A percentile compares a stretch with the other conserved stretches of the same genome.
phyloP scores from a whole-genome alignment of 1,140 invertebrate genomes.

The Drosophila seguyi region DNA sequence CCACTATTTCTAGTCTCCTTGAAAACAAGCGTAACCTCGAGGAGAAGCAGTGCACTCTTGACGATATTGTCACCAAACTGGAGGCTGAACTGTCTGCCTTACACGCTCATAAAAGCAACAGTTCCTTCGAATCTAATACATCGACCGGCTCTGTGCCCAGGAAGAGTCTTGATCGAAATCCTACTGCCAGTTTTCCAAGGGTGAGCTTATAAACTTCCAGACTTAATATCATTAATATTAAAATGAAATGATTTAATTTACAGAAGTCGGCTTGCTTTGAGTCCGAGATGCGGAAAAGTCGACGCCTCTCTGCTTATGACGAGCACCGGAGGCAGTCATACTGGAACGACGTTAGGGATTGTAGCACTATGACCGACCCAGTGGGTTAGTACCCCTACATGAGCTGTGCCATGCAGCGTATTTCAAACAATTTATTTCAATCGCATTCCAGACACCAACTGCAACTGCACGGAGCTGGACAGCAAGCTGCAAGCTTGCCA shows the following conservation, averaged over 20 bases:
- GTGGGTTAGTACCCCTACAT: constrained; percentile 37
- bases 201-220: constrained; percentile 17
- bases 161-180: constrained; percentile 59
- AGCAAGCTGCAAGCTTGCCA: constrained; percentile 58
- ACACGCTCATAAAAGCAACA: constrained; percentile 32
- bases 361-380: constrained; percentile 63
- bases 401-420: not conserved
- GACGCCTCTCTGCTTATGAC: constrained; percentile 58
- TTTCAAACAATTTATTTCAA: not conserved
- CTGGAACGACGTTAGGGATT: constrained; percentile 62
- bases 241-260: not conserved
- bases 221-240: not conserved
- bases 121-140: constrained; percentile 56
- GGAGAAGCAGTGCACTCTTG: constrained; percentile 50
- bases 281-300: constrained; percentile 48
- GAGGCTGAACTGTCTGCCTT: constrained; percentile 29
- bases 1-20: constrained; percentile 55
- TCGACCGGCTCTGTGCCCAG: constrained; percentile 8
- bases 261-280: constrained; percentile 56
- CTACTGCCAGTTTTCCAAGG: constrained; percentile 8
- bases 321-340: constrained; percentile 62
- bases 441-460: constrained; percentile 44
- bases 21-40: constrained; percentile 63
- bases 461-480: constrained; percentile 54
- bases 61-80: constrained; percentile 53